phyloP scores from a whole-genome alignment of 1,140 invertebrate genomes.

The Metopolophium dirhodum region DNA sequence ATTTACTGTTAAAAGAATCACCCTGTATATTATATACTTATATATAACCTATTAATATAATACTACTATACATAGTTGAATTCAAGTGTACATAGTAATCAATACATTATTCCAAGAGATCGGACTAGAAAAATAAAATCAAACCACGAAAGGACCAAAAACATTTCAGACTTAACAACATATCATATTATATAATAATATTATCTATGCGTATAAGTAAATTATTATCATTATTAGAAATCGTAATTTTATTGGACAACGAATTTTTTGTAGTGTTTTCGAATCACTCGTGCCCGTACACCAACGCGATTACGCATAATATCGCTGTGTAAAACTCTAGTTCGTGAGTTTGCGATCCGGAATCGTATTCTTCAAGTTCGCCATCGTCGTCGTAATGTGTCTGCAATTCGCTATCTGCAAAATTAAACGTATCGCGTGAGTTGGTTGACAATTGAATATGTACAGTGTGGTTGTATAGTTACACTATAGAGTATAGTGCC shows the following conservation, averaged over 20 bases:
- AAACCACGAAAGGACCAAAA: neutral
- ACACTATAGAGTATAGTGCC: neutral
- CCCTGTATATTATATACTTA: neutral
- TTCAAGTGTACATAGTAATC: neutral
- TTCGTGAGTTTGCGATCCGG: neutral
- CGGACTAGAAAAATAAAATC: slow-evolving; percentile 4
- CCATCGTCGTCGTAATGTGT: neutral
- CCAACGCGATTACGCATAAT: neutral
- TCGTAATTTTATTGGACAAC: neutral
- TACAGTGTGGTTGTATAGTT: neutral
- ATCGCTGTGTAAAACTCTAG: neutral
- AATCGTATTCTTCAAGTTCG: slow-evolving; percentile 6
- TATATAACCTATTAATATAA: neutral
- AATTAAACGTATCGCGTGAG: neutral
- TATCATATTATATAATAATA: neutral
- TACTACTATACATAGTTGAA: neutral
- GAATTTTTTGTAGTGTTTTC: neutral
- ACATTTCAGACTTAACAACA: neutral
- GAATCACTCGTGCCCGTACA: neutral
- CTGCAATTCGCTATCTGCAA: neutral
- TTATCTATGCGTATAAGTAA: neutral
- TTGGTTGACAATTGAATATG: neutral
- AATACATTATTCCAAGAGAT: neutral
- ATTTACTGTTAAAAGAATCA: neutral
- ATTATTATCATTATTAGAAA: neutral